Percentiles rank a stretch among this genome's conserved stretches.
phyloP scores from a whole-genome alignment of 2,888 invertebrate genomes.

The Deilephila porcellus region DNA sequence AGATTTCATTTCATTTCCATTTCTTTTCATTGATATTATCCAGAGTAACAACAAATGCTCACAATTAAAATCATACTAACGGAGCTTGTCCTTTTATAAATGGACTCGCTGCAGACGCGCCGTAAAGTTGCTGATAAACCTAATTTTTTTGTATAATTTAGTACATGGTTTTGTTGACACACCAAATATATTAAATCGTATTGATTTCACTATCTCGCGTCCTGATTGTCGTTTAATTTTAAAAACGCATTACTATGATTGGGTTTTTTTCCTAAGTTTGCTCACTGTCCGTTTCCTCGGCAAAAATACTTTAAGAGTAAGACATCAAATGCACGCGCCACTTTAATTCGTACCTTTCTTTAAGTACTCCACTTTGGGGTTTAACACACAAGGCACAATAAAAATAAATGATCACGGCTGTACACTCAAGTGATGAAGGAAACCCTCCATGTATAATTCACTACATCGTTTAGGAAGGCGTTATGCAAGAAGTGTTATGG shows the following conservation, averaged over 20 bases:
- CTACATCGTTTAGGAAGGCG: conserved; percentile 40
- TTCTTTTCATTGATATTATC: no score
- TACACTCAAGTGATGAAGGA: conserved; percentile 48
- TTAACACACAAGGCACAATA: conserved; percentile 49
- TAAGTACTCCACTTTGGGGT: conserved; percentile 16
- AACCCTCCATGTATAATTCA: conserved; percentile 51
- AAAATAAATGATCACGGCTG: conserved; percentile 60
- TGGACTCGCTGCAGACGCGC: no score
- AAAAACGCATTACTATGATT: background rate
- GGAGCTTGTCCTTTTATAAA: no score
- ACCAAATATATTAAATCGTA: no score
- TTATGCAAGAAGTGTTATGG: background rate
- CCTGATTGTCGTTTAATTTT: no score
- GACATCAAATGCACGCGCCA: conserved; percentile 32
- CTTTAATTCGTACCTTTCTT: conserved; percentile 41
- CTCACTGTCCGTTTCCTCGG: background rate
- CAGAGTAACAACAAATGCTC: no score
- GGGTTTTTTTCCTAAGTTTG: background rate
- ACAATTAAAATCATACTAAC: no score
- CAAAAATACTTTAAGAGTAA: conserved; percentile 2
- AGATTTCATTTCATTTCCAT: no score
- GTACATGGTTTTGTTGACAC: no score
- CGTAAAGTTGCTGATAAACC: no score
- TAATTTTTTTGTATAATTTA: no score
- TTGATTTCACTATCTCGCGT: no score